phyloP scores from a whole-genome alignment of 30 jellyfish, hydroid and myxozoan species.

The Hydra vulgaris region DNA sequence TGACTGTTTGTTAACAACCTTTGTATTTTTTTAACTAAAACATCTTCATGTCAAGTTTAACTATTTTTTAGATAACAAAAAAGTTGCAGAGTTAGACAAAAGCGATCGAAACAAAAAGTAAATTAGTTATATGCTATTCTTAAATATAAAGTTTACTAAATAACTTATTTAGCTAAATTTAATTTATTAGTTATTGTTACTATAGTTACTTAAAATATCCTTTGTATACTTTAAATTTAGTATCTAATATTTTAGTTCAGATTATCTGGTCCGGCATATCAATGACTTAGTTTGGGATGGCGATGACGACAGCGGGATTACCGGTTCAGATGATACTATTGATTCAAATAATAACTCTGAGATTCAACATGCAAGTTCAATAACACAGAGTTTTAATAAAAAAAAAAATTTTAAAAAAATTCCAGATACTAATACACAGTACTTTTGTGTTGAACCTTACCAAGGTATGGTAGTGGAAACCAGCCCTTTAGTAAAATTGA shows the following conservation, averaged over 20 bases:
- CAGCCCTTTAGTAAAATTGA: neutral
- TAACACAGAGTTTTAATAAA: neutral
- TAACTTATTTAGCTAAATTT: no score
- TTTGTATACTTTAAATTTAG: neutral
- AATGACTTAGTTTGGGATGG: neutral
- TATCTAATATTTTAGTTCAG: neutral
- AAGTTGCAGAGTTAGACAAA: neutral
- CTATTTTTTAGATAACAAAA: neutral
- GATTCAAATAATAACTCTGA: neutral
- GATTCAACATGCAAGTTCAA: neutral
- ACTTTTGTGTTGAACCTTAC: neutral
- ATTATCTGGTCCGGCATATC: neutral
- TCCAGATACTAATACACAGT: neutral
- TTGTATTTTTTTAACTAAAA: no score
- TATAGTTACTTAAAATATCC: neutral
- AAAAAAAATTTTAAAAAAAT: no score
- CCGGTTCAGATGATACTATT: no score
- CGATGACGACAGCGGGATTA: no score
- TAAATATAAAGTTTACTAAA: neutral
- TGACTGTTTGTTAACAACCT: no score
- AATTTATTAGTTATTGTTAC: no score
- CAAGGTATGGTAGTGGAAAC: slow-evolving; percentile 2
- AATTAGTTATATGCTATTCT: no score
- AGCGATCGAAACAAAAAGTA: neutral
- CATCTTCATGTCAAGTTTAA: neutral